Conservation (phyloP, 2,888 invertebrate genomes). For the Plagiodera versicolora region DNA sequence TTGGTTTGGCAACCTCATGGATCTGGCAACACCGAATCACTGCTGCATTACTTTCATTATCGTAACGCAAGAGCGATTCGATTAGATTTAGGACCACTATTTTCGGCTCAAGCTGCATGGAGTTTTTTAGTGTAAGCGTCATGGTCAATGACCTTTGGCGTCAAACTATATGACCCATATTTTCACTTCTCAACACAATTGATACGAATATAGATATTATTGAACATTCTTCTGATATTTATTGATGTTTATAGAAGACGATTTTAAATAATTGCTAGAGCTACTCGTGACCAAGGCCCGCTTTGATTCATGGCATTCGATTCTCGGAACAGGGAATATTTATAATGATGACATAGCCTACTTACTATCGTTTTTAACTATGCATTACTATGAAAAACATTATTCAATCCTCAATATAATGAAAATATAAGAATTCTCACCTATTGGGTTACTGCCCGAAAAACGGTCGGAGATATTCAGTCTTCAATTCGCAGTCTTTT, state of each 20-base stretch:
- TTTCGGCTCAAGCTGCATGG: not conserved
- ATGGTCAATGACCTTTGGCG: slow-evolving; percentile 28
- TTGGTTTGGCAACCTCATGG: not conserved
- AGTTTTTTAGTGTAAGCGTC: slow-evolving; percentile 14
- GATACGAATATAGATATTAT: too few relatives aligned
- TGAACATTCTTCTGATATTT: too few relatives aligned
- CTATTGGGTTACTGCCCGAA: not conserved
- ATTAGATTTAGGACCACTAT: not conserved
- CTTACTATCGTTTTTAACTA: too few relatives aligned
- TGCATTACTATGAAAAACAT: too few relatives aligned
- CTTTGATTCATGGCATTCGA: too few relatives aligned
- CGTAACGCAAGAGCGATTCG: not conserved
- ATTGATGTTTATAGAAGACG: too few relatives aligned
- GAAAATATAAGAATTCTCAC: not conserved
- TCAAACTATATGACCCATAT: slow-evolving; percentile 35
- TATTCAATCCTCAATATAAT: too few relatives aligned
- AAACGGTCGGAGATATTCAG: not conserved
- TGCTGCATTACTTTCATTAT: not conserved
- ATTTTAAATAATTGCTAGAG: too few relatives aligned
- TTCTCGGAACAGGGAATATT: too few relatives aligned
- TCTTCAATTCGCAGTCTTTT: not conserved
- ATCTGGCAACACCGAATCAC: not conserved
- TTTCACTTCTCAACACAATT: too few relatives aligned
- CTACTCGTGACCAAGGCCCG: too few relatives aligned
- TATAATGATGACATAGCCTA: too few relatives aligned